phyloP scores from a whole-genome alignment of 2,888 invertebrate genomes.

The Caenorhabditis wallacei region DNA sequence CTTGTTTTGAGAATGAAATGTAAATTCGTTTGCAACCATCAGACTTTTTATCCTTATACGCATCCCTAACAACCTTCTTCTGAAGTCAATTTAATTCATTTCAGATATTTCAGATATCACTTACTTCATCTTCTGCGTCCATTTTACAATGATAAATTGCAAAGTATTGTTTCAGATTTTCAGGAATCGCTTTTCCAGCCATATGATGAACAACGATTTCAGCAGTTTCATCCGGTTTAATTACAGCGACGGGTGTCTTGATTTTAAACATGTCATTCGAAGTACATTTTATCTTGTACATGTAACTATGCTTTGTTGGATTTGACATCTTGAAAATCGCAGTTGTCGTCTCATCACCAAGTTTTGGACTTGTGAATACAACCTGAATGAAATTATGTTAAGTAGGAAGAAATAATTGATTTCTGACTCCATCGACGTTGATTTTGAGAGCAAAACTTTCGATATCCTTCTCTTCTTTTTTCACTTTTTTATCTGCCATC shows the following conservation, averaged over 20 bases:
- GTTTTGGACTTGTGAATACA: conserved; percentile 65
- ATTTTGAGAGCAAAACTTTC: conserved; percentile 32
- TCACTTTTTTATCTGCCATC: conserved; percentile 58
- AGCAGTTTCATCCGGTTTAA: too few species aligned
- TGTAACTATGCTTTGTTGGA: conserved; percentile 66
- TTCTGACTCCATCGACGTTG: conserved; percentile 10
- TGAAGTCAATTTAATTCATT: neutral
- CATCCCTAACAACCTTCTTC: conserved; percentile 32
- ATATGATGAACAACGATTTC: conserved; percentile 19
- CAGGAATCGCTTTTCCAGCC: conserved; percentile 73
- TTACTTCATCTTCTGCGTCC: too few species aligned
- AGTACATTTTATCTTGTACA: conserved; percentile 78
- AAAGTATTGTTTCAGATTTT: conserved; percentile 78
- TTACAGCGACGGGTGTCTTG: conserved; percentile 68
- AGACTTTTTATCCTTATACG: conserved; percentile 71
- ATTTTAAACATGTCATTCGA: conserved; percentile 77
- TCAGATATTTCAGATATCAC: neutral
- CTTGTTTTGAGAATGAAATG: conserved; percentile 73
- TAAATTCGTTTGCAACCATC: conserved; percentile 72
- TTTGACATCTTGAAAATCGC: conserved; percentile 72
- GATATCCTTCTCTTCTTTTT: conserved; percentile 55
- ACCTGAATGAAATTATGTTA: conserved; percentile 44
- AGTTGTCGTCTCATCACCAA: conserved; percentile 70
- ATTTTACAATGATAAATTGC: conserved; percentile 67
- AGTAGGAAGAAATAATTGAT: neutral